phyloP scores from a whole-genome alignment of 2,888 invertebrate species.

The Caenorhabditis becei region DNA sequence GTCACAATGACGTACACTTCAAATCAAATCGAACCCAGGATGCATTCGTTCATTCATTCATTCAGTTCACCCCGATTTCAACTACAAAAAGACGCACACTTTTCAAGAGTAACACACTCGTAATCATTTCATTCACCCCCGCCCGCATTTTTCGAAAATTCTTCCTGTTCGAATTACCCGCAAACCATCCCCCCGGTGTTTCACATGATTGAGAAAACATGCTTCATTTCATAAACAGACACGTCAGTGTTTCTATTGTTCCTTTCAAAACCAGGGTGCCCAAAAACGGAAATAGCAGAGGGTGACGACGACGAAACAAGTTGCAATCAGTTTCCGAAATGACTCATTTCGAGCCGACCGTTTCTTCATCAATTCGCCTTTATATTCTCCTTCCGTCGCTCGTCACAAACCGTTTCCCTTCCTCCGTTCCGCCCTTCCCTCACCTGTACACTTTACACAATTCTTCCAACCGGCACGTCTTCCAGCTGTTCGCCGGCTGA shows the following conservation, averaged over 20 bases:
- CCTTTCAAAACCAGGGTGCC: background rate
- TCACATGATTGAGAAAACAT: background rate
- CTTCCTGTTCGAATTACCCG: background rate
- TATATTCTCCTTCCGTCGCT: background rate
- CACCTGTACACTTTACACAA: background rate
- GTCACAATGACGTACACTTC: background rate
- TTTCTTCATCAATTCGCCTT: constrained; percentile 11
- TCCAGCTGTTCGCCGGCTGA: background rate
- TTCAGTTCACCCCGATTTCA: background rate
- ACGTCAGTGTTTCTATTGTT: constrained; percentile 12
- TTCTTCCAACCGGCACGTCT: background rate
- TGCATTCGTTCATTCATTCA: background rate
- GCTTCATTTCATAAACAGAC: constrained; percentile 3
- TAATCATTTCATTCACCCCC: constrained; percentile 1
- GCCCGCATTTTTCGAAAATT: background rate
- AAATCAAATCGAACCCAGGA: no score
- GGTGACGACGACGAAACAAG: background rate
- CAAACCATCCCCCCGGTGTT: background rate
- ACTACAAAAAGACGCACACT: background rate
- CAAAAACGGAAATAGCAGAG: background rate
- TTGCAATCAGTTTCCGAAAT: constrained; percentile 5
- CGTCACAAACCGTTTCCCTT: background rate
- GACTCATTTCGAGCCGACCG: constrained; percentile 6
- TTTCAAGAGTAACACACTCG: background rate
- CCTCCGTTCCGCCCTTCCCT: background rate